Evolutionary conservation across 2,888 invertebrate genomes (phyloP).

Genomic region (Scaptodrosophila latifasciaeformis): DNA sequence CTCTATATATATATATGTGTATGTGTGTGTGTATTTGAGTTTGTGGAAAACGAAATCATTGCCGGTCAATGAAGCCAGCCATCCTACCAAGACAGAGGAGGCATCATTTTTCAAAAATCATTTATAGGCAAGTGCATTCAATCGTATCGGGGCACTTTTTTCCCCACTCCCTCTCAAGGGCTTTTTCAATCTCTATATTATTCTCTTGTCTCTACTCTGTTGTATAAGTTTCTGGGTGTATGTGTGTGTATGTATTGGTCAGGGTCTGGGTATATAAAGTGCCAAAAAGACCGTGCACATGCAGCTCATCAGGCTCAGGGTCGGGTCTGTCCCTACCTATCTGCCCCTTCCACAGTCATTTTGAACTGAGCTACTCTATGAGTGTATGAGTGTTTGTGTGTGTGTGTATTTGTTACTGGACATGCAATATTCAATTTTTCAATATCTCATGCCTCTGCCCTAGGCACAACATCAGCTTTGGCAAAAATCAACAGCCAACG

Average conservation of each 20-base stretch:
- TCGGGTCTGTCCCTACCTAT: background rate
- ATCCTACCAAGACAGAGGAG: background rate
- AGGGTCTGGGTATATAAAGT: conserved; percentile 33
- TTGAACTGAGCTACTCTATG: too few relatives aligned
- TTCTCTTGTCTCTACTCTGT: background rate
- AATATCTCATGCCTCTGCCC: conserved; percentile 57
- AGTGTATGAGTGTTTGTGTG: too few relatives aligned
- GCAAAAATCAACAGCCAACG: conserved; percentile 51
- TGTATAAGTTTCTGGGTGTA: background rate
- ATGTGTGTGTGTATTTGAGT: conserved; percentile 15
- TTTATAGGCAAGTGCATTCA: conserved; percentile 62
- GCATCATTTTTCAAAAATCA: conserved; percentile 61
- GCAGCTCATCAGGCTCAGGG: conserved; percentile 36
- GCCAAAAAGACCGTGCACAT: conserved; percentile 55
- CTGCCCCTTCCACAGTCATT: background rate
- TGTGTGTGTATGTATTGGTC: conserved; percentile 5
- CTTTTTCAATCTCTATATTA: too few relatives aligned
- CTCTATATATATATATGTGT: conserved; percentile 24
- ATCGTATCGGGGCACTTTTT: conserved; percentile 33
- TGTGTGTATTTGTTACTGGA: conserved; percentile 25
- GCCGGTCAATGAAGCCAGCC: background rate
- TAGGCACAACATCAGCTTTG: conserved; percentile 47
- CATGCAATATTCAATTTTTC: conserved; percentile 67
- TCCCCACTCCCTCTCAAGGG: background rate
- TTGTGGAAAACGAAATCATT: conserved; percentile 16